Conservation (phyloP, 2,888 invertebrate genomes). For the Rhingia campestris region DNA sequence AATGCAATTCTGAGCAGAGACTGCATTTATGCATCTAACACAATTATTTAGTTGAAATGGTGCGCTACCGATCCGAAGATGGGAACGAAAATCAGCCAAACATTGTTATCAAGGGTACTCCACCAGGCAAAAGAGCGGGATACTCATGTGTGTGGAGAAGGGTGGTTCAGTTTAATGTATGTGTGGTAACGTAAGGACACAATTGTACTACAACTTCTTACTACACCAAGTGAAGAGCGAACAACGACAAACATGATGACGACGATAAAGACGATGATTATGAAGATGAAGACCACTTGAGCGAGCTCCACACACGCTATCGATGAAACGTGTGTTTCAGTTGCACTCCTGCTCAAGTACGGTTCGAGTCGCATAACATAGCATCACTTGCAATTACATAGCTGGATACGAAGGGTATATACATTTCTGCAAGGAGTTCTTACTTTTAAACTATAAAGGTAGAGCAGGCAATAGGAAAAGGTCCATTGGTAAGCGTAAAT, state of each 20-base stretch:
- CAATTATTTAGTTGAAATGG: constrained; percentile 49
- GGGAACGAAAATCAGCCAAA: constrained; percentile 46
- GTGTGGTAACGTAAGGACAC: constrained; percentile 52
- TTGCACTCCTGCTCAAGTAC: constrained; percentile 20
- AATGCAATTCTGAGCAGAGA: constrained; percentile 49
- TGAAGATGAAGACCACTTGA: constrained; percentile 56
- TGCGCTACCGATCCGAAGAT: constrained; percentile 2
- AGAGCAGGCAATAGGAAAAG: too few species aligned
- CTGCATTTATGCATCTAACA: constrained; percentile 49
- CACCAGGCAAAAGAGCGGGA: too few species aligned
- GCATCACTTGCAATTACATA: constrained; percentile 7
- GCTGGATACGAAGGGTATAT: neutral
- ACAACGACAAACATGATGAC: constrained; percentile 47
- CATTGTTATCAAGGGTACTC: constrained; percentile 65
- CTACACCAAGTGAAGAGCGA: constrained; percentile 28
- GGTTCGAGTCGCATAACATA: constrained; percentile 32
- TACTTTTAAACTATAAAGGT: too few species aligned
- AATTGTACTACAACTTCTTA: constrained; percentile 66
- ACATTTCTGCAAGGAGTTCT: too few species aligned
- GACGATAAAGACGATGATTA: constrained; percentile 47
- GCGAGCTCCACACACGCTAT: constrained; percentile 52
- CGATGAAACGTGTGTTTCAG: constrained; percentile 49
- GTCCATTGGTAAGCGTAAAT: too few species aligned
- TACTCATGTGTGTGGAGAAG: neutral
- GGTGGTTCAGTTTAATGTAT: neutral